These are phyloP conservation scores for Norana najaformis DNA, from an alignment of 2,888 invertebrate genomes.

Conservation along the genomic window DNA sequence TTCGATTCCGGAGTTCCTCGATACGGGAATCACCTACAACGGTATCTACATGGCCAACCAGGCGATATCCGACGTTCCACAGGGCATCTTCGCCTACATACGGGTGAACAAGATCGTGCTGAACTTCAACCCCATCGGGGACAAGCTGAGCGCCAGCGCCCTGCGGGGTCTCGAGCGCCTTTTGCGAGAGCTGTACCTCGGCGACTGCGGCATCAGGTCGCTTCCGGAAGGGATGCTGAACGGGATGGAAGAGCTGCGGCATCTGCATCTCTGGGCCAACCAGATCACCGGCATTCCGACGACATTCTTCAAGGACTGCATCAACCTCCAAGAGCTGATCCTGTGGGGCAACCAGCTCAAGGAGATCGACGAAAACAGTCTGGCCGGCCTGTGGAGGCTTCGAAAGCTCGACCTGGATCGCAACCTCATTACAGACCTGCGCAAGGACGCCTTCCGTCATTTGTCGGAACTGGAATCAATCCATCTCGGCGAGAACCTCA, in stretches of 20 bases:
- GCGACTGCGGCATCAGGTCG: conserved; percentile 36
- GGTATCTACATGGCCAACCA: conserved; percentile 39
- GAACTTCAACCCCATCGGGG: conserved; percentile 42
- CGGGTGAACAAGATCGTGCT: conserved; percentile 41
- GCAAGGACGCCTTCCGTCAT: conserved; percentile 39
- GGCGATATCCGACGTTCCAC: conserved; percentile 34
- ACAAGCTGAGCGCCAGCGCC: conserved; percentile 36
- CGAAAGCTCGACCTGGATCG: conserved; percentile 43
- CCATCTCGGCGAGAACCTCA: conserved; percentile 43
- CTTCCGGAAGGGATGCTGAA: conserved; percentile 38
- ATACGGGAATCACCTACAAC: conserved; percentile 28
- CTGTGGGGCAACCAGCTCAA: conserved; percentile 45
- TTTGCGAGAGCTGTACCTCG: conserved; percentile 42
- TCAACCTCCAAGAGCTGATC: conserved; percentile 39
- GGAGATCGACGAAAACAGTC: conserved; percentile 36
- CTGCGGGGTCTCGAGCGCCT: conserved; percentile 40
- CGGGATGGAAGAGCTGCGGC: conserved; percentile 35
- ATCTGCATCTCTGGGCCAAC: conserved; percentile 44
- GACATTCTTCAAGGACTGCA: conserved; percentile 38
- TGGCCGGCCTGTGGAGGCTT: conserved; percentile 41
- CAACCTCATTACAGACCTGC: conserved; percentile 38
- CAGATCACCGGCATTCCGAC: conserved; percentile 37
- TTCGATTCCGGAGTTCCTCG: conserved; percentile 25
- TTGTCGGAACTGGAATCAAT: conserved; percentile 40
- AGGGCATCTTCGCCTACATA: conserved; percentile 37